Evolutionary conservation across 2,113 vertebrate genomes (phyloP).

Genomic region (Sprattus sprattus): DNA sequence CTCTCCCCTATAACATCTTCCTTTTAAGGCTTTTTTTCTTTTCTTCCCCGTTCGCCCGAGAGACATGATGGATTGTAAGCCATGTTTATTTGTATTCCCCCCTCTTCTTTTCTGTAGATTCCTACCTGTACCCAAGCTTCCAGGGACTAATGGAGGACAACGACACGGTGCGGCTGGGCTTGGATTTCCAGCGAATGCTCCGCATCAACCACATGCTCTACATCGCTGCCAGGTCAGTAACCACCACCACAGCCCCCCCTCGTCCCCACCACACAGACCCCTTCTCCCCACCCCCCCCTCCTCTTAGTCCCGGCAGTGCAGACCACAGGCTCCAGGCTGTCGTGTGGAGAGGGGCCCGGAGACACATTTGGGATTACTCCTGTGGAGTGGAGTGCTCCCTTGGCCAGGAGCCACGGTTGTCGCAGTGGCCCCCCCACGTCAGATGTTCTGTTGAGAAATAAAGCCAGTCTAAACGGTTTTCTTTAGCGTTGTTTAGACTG

Average conservation of each 20-base stretch:
- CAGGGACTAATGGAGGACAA: constrained; percentile 82
- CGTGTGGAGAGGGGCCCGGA: neutral
- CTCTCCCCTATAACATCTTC: neutral
- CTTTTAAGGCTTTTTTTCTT: neutral
- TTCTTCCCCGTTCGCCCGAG: neutral
- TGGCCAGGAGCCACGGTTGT: neutral
- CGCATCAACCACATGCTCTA: constrained; percentile 86
- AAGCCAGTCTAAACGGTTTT: neutral
- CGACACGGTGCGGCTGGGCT: constrained; percentile 77
- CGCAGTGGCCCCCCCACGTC: neutral
- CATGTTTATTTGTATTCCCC: neutral
- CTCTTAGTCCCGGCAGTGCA: neutral
- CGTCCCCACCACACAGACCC: neutral
- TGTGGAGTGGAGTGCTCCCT: neutral
- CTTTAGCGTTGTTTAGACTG: neutral
- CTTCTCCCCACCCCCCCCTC: neutral
- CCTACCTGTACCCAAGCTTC: constrained; percentile 79
- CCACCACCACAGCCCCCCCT: neutral
- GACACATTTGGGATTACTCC: neutral
- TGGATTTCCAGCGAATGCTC: constrained; percentile 91
- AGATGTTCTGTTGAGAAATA: neutral
- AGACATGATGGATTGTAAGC: neutral
- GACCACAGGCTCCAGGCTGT: constrained; percentile 3
- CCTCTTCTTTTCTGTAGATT: constrained; percentile 64
- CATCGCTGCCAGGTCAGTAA: constrained; percentile 85